Percentiles rank a stretch among this genome's conserved stretches.
Conservation (phyloP, 2,113 vertebrate species). For the Pteropus alecto region DNA sequence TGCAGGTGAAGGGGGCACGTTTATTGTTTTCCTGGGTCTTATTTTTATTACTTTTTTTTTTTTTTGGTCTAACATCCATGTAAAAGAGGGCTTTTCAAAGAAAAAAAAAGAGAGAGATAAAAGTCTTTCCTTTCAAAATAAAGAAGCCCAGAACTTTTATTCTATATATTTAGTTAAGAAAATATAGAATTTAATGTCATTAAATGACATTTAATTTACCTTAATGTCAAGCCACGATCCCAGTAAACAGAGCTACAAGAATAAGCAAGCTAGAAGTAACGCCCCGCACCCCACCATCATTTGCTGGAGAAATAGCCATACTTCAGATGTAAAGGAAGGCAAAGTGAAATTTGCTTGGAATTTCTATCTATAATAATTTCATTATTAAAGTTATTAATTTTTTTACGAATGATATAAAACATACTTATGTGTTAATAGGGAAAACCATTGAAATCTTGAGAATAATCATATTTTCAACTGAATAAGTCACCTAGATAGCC, state of each 20-base stretch:
- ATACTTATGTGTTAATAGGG: not conserved
- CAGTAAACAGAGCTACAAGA: not conserved
- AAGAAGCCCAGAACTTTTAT: not conserved
- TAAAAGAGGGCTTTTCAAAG: not conserved
- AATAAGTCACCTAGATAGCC: not conserved
- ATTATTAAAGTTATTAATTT: not conserved
- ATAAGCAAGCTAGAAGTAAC: not conserved
- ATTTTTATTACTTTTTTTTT: not conserved
- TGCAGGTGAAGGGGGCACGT: not conserved
- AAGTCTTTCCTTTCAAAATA: not conserved
- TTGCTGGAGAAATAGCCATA: not conserved
- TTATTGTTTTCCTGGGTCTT: not conserved
- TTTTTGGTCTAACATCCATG: not conserved
- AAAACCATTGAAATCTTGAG: not conserved
- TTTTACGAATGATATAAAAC: not conserved
- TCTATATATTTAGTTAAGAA: not conserved
- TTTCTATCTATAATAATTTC: not conserved
- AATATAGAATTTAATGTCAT: not conserved
- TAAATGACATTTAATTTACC: too few species aligned
- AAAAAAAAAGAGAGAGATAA: not conserved
- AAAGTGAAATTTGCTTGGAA: not conserved
- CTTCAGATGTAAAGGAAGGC: not conserved
- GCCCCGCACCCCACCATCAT: too few species aligned
- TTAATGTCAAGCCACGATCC: not conserved
- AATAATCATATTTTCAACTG: not conserved